Evolutionary conservation across 2,888 invertebrate species (phyloP), one percentile per base, ranked within the genome.

Genomic region (Ormyrus thymus): DNA sequence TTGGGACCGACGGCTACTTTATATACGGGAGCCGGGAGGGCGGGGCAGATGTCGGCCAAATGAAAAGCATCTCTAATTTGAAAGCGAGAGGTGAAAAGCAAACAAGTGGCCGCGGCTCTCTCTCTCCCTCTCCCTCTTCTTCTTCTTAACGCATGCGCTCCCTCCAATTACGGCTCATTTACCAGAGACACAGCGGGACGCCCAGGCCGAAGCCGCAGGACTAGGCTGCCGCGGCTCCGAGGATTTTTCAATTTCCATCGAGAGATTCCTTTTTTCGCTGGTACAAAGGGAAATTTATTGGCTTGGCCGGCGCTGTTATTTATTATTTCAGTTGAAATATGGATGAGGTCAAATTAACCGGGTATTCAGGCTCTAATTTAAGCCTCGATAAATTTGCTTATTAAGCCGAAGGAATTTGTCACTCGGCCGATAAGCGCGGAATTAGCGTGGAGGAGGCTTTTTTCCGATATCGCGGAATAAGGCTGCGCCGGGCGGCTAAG

Each of bases 1-100:
- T 86, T 84, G 82, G 84, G 83, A 84, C 68, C 64, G 43, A 4
- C 75, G 55, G 85, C 86, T 84, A 82, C 82, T 82, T 84, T 80
- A 53, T 82, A 87, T 86, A 85, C 88, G 86, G 88, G 86, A 89
- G 89, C 89, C 83, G 82, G 81, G 84, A 85, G 86, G 89, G 89
- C 89, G 89, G 88, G 85, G 87, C 89, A 82, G 84, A 85, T 86
- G 89, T 89, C 89, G 88, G 86, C 82, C 86, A 85, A 87, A 89
- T 89, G 88, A 89, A 89, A 89, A 89, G 89, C 89, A 89, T 89
- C 88, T 86, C 88, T 89, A 89, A 89, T 89, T 89, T 88, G 87
- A 88, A 89, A 88, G 86, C 86, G 87, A 88, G 87, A 88, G 84
- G 86, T 86, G 84, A 85, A 86, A 87, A 86, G 86, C 86, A 87